Evolutionary conservation across 2,797 vertebrate species (phyloP), one percentile per base, ranked within the genome.

Genomic region (Phrynocephalus forsythii): DNA sequence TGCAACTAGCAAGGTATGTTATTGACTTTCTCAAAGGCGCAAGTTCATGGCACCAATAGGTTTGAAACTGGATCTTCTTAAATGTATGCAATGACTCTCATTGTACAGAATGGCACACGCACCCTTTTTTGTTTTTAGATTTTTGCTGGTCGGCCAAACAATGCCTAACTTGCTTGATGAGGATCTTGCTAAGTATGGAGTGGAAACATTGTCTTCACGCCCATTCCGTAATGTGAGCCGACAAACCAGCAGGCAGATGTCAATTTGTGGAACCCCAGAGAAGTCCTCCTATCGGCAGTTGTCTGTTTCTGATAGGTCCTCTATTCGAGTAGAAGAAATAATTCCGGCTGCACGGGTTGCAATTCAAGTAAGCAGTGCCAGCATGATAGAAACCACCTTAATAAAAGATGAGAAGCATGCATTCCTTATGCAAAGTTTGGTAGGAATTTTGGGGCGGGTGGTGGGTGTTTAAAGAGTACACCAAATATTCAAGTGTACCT

Each of bases 311-410:
- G 99, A 99, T 88, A 97, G 99, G 91, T 99, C 99, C 60, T 99
- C 99, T 87, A 99, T 99, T 85, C 96, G 99, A 84, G 98, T 99
- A 0, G 99, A 99, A 93, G 99, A 99, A 94, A 99, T 99, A 91
- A 98, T 99, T 90, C 99, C 99, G 30, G 99, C 99, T 26, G 99
- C 99, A 26, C 97, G 99, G 82, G 99, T 99, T 1, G 99, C 99
- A 84, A 99, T 99, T 94, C 99, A 99, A 94, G 99, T 99, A 93
- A 90, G 90, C 86, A 44, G 28, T 50, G 56, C 24, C 50, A 68
- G 0, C 82, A 0, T 22, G 63, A 33, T n/a, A 73, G 20, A 20
- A 71, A 63, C 1, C 0, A 18, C 11, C 88, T 10, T 83, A 30
- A 3, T 22, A 50, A 48, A 44, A 75, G 20, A 2, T 24, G 0